Base-by-base conservation (phyloP, 1,140 invertebrate genomes). In the Drosophila subpulchrella region DNA sequence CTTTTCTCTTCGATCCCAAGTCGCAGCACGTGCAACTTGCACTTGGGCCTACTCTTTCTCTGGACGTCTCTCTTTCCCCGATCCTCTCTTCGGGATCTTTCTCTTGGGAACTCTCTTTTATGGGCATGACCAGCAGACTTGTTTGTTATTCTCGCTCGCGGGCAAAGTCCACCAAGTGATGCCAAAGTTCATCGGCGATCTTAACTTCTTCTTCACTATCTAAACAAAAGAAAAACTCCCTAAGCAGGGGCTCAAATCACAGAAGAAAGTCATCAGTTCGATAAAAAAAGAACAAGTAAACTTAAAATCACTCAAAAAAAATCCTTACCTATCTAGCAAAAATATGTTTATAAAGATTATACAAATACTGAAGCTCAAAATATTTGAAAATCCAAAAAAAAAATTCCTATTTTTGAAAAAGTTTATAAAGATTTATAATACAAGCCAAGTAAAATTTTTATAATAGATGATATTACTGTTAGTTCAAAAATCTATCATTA, bases 21-120 rank as follows among this genome's bases (percentile, higher is more conserved):
- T 53, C 27, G 10, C 13, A 38, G 44, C 76, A 78, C 76, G 76
- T 78, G 76, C 76, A 72, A 51, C 24, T 60, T 78, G 56, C 75
- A 77, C 62, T 50, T 53, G 34, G 8, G 7, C 5, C 15, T 34
- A n/a, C 5, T 58, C 46, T 55, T 46, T 58, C 34, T 54, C 41
- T 59, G 36, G 39, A 1, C 13, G 10, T 7, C 5, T 56, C 13
- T 36, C 20, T 30, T 34, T 12, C 36, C 34, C 34, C 48, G 48
- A 51, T 55, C 47, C 17, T 63, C 13, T 42, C 47, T 57, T 8
- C 20, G 34, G 34, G n/a, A 3, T 58, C 46, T 55, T 46, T 58
- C 34, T 54, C 42, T 59, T 36, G 39, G 32, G 34, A 41, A 48
- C 20, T 32, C 68, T 67, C 76, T 74, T 74, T 67, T 58, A 74